Percentiles rank a stretch among this genome's conserved stretches.
phyloP scores from a whole-genome alignment of 2,888 invertebrate genomes.

The Apotomis capreana region DNA sequence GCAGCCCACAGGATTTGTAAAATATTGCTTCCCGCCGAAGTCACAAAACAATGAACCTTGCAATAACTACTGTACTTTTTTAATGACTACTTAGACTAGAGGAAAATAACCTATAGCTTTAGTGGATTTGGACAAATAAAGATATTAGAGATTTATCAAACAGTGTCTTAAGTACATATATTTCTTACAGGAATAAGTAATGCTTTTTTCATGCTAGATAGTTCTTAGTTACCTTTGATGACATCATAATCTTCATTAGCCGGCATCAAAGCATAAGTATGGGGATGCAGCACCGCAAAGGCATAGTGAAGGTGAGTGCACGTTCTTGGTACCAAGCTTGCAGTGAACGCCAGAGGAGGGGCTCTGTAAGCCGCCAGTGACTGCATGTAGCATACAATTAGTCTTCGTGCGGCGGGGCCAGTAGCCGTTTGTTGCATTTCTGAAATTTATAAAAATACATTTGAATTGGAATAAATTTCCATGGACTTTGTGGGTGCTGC shows the following conservation, averaged over 20 bases:
- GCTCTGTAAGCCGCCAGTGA: conserved; percentile 86
- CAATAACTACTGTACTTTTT: too few relatives aligned
- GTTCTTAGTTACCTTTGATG: conserved; percentile 82
- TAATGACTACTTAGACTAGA: too few relatives aligned
- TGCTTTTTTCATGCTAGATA: too few relatives aligned
- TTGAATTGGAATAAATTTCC: not conserved
- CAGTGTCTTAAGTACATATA: too few relatives aligned
- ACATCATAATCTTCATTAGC: conserved; percentile 88
- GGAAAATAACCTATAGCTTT: too few relatives aligned
- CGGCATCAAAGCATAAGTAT: conserved; percentile 84
- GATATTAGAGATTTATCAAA: too few relatives aligned
- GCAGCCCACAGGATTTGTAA: too few relatives aligned
- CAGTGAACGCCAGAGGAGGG: conserved; percentile 86
- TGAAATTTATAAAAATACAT: conserved; percentile 43
- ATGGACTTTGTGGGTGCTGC: too few relatives aligned
- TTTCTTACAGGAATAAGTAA: too few relatives aligned
- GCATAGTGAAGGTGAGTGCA: conserved; percentile 91
- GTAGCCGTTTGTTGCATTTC: conserved; percentile 73
- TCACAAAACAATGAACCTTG: too few relatives aligned
- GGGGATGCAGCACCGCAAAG: conserved; percentile 87
- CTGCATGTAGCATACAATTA: conserved; percentile 88
- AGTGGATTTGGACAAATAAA: too few relatives aligned
- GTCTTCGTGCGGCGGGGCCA: conserved; percentile 57
- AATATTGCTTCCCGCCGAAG: too few relatives aligned
- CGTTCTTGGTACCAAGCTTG: conserved; percentile 85